Conservation (phyloP, 2,113 vertebrate genomes). For the Colaptes auratus region DNA sequence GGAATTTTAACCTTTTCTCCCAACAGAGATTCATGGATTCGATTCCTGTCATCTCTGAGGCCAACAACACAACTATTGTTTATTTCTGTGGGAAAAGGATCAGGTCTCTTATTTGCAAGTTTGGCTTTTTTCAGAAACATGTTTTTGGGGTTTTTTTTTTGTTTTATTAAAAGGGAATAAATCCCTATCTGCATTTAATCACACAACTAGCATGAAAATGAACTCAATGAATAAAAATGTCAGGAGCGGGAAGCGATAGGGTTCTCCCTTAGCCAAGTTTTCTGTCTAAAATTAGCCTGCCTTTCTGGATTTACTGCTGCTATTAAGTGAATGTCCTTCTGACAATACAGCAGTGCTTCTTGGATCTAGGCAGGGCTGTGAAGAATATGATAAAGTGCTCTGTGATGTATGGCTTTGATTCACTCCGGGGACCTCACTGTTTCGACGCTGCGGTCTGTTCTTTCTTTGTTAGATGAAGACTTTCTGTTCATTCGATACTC, state of each 20-base stretch:
- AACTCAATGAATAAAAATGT: slow-evolving; percentile 81
- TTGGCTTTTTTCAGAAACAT: slow-evolving; percentile 61
- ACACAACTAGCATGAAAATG: slow-evolving; percentile 75
- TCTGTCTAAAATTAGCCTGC: slow-evolving; percentile 76
- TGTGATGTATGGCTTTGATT: slow-evolving; percentile 72
- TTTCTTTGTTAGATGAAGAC: slow-evolving; percentile 72
- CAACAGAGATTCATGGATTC: slow-evolving; percentile 43
- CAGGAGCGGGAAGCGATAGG: slow-evolving; percentile 75
- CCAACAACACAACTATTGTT: slow-evolving; percentile 70
- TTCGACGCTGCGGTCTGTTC: slow-evolving; percentile 69
- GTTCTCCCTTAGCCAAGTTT: slow-evolving; percentile 68
- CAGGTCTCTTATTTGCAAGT: slow-evolving; percentile 69
- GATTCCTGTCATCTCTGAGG: slow-evolving; percentile 46
- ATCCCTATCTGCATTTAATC: slow-evolving; percentile 79
- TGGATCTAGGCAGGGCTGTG: slow-evolving; percentile 63
- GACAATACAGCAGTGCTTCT: slow-evolving; percentile 72
- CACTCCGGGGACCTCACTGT: slow-evolving; percentile 68
- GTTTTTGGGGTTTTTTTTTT: not conserved
- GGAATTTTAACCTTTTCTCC: slow-evolving; percentile 72
- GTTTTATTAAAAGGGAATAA: slow-evolving; percentile 77
- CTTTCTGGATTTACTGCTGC: slow-evolving; percentile 76
- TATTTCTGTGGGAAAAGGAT: slow-evolving; percentile 70
- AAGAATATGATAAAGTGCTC: slow-evolving; percentile 70
- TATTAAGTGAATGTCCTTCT: slow-evolving; percentile 74
- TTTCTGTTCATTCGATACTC: slow-evolving; percentile 57